Conservation (phyloP, 1,140 invertebrate genomes). For the Calliopsis andreniformis region DNA sequence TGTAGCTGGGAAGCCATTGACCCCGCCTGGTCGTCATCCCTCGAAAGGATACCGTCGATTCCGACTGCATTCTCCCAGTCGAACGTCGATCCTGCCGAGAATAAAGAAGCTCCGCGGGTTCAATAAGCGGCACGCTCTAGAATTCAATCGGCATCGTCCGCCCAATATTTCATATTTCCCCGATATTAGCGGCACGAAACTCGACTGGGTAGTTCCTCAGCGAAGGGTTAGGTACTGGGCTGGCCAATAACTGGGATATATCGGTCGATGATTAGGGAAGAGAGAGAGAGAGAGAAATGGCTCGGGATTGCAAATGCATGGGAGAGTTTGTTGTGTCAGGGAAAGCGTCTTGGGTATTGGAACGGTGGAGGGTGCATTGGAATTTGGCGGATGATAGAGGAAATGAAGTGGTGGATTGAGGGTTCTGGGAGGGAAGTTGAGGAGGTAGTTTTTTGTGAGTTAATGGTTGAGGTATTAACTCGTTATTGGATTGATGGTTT, state of each 20-base stretch:
- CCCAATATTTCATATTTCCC: conserved; percentile 49
- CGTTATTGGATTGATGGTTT: too few species aligned
- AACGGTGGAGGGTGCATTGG: neutral
- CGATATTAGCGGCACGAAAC: conserved; percentile 42
- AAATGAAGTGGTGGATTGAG: too few species aligned
- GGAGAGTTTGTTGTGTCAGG: neutral
- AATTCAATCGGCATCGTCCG: conserved; percentile 45
- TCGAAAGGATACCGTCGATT: conserved; percentile 23
- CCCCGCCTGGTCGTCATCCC: neutral
- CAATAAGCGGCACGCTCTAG: conserved; percentile 30
- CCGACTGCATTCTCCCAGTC: conserved; percentile 15
- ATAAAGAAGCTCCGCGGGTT: conserved; percentile 32
- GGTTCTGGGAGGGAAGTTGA: too few species aligned
- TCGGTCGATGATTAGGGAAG: conserved; percentile 33
- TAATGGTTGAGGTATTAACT: too few species aligned
- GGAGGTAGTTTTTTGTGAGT: too few species aligned
- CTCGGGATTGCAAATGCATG: conserved; percentile 17
- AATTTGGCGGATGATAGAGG: neutral
- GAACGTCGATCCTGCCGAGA: conserved; percentile 7
- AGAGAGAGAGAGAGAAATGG: conserved; percentile 13
- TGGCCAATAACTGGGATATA: conserved; percentile 23
- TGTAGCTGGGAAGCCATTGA: conserved; percentile 10
- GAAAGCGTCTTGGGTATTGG: neutral
- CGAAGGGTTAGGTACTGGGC: neutral
- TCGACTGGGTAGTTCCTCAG: conserved; percentile 12